Percentiles rank a stretch among this genome's conserved stretches.
These are phyloP conservation scores for Syrmaticus mikado DNA, from an alignment of 2,113 vertebrate species.

Conservation along the genomic window DNA sequence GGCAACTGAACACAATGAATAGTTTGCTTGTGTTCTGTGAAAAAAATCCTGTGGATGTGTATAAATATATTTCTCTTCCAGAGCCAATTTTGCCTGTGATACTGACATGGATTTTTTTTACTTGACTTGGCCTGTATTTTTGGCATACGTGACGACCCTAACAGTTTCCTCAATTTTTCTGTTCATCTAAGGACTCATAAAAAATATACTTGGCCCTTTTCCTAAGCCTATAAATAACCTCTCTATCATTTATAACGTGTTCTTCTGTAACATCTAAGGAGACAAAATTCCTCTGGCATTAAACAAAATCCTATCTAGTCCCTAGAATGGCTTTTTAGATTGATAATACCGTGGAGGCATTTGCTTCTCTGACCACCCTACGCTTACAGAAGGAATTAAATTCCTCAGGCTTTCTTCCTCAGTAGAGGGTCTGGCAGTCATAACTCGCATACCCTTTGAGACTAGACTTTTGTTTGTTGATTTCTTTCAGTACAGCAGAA, in stretches of 20 bases:
- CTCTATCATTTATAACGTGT: neutral
- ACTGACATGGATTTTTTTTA: neutral
- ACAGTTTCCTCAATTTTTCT: neutral
- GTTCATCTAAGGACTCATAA: neutral
- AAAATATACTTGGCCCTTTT: neutral
- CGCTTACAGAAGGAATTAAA: conserved; percentile 9
- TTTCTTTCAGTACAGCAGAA: neutral
- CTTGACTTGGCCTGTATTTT: neutral
- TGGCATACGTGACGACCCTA: neutral
- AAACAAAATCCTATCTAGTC: conserved; percentile 42
- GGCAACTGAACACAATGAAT: neutral
- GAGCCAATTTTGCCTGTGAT: neutral
- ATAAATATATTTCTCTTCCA: neutral
- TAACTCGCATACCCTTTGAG: neutral
- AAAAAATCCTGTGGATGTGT: neutral
- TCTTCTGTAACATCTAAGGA: conserved; percentile 40
- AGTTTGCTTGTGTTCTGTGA: neutral
- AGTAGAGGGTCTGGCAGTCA: neutral
- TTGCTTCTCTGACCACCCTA: conserved; percentile 10
- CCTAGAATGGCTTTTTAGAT: conserved; percentile 12
- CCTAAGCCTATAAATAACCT: conserved; percentile 5
- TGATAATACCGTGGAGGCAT: conserved; percentile 13
- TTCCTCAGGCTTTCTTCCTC: neutral
- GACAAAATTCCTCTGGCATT: conserved; percentile 43
- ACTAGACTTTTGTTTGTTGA: neutral